Percentiles rank a stretch among this genome's conserved stretches.
phyloP scores from a whole-genome alignment of 2,797 vertebrate species.

The Mormyrus proboscirostris region DNA sequence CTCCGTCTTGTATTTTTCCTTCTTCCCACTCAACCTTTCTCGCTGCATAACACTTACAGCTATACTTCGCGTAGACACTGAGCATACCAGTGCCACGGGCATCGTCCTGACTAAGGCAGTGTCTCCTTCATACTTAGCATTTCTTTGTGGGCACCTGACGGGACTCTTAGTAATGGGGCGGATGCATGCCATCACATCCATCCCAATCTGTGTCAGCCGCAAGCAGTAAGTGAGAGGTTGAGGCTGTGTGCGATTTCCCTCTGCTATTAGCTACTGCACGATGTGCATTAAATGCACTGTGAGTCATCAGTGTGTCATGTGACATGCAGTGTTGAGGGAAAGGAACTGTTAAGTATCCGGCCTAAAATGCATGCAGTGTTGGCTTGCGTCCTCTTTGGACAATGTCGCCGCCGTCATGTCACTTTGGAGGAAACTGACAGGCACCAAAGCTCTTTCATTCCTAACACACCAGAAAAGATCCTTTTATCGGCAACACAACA shows the following conservation, averaged over 20 bases:
- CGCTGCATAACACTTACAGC: neutral
- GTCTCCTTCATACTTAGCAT: neutral
- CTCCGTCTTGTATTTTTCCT: neutral
- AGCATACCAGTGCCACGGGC: neutral
- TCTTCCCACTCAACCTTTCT: neutral
- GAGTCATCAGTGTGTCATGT: neutral
- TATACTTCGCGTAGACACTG: neutral
- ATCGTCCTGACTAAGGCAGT: neutral
- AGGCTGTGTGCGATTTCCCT: neutral
- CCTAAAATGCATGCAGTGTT: neutral
- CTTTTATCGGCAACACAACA: neutral
- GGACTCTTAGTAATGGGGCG: neutral
- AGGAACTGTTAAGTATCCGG: neutral
- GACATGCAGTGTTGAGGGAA: neutral
- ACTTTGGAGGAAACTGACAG: neutral
- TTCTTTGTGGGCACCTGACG: neutral
- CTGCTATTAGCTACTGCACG: neutral
- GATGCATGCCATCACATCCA: neutral
- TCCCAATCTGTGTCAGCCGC: neutral
- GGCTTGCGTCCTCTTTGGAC: neutral
- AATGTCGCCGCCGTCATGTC: neutral
- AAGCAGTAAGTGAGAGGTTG: neutral
- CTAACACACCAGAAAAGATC: neutral
- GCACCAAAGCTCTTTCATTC: neutral
- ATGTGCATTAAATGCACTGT: neutral